A percentile compares a stretch with the other conserved stretches of the same genome.
Evolutionary conservation across 2,888 invertebrate genomes (phyloP).

Genomic region (Hemaris fuciformis): DNA sequence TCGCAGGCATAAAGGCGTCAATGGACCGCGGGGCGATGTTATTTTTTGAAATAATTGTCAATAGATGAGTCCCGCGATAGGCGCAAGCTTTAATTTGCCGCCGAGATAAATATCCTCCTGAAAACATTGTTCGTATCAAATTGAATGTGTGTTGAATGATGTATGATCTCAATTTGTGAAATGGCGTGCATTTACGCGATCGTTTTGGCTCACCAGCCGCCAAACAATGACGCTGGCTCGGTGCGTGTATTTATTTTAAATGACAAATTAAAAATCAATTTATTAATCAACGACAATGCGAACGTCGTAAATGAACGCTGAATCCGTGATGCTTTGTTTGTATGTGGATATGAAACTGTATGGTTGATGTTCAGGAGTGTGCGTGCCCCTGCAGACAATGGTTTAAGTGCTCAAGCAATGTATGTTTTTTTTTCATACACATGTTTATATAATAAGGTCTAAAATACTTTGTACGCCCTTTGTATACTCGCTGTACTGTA

Average conservation of each 20-base stretch:
- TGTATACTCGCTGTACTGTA: too few species aligned
- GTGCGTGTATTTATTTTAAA: slow-evolving; percentile 44
- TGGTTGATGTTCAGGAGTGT: neutral
- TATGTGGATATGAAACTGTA: neutral
- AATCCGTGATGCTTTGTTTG: neutral
- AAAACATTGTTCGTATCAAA: slow-evolving; percentile 45
- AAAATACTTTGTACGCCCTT: too few species aligned
- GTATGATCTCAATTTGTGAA: slow-evolving; percentile 62
- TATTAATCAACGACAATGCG: slow-evolving; percentile 9
- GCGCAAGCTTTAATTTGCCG: slow-evolving; percentile 31
- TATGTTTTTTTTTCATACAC: too few species aligned
- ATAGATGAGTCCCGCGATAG: neutral
- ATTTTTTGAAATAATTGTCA: neutral
- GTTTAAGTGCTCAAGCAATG: too few species aligned
- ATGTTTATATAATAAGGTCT: too few species aligned
- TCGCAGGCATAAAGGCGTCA: neutral
- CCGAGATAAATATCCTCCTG: slow-evolving; percentile 35
- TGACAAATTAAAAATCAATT: slow-evolving; percentile 42
- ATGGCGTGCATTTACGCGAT: slow-evolving; percentile 55
- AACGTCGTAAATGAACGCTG: slow-evolving; percentile 7
- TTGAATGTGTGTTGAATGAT: slow-evolving; percentile 56
- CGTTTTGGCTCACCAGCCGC: slow-evolving; percentile 51
- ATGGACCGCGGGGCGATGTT: neutral
- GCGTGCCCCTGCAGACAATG: neutral
- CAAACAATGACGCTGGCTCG: slow-evolving; percentile 49